These are phyloP conservation scores for Teleogryllus oceanicus DNA, from an alignment of 2,888 invertebrate species.

Conservation along the genomic window DNA sequence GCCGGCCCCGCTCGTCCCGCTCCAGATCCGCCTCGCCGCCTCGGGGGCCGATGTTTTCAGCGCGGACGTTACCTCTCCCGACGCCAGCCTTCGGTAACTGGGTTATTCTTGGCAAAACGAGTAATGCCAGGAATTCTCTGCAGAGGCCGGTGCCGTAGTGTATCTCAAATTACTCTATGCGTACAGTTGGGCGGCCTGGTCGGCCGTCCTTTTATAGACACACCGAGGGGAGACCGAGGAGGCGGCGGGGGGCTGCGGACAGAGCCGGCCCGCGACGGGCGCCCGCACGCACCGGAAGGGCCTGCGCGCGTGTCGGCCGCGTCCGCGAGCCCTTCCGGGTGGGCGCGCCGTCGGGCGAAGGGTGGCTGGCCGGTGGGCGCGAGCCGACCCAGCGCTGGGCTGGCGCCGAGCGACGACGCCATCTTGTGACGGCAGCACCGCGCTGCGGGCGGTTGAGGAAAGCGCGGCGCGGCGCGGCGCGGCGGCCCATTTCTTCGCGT, in stretches of 20 bases:
- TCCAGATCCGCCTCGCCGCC: not conserved
- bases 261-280: slow-evolving; percentile 20
- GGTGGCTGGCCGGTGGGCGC: not conserved
- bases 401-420: not conserved
- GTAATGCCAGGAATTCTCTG: slow-evolving; percentile 32
- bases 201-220: slow-evolving; percentile 37
- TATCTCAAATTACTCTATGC: slow-evolving; percentile 35
- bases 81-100: slow-evolving; percentile 4
- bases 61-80: not conserved
- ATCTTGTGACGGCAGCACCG: not conserved
- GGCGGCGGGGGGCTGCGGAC: slow-evolving; percentile 22
- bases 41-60: slow-evolving; percentile 21
- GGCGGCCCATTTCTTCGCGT: not conserved
- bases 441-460: not conserved
- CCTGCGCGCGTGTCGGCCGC: not conserved
- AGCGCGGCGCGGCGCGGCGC: not conserved
- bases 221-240: slow-evolving; percentile 26
- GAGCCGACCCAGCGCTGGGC: not conserved
- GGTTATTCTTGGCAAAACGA: slow-evolving; percentile 24
- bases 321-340: not conserved
- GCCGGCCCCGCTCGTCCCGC: not conserved
- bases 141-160: slow-evolving; percentile 27
- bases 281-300: not conserved
- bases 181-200: slow-evolving; percentile 24
- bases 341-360: not conserved